Percentiles rank a stretch among this genome's conserved stretches.
Evolutionary conservation across 2,113 vertebrate species (phyloP).

Genomic region (Gambusia holbrooki): DNA sequence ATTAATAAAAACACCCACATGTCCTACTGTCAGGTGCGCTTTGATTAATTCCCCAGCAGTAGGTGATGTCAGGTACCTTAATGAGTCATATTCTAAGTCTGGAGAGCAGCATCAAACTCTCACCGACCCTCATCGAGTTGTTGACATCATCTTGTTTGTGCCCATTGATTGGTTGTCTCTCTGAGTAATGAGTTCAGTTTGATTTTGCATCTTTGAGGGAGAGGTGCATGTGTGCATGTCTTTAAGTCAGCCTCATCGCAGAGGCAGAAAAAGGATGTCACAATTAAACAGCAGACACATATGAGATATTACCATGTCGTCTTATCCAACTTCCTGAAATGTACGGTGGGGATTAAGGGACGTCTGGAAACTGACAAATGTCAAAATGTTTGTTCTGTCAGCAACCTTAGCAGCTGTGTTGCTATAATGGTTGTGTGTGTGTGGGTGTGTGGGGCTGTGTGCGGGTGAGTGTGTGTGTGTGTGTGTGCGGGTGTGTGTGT

Average conservation of each 20-base stretch:
- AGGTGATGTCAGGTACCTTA: constrained; percentile 28
- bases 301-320: constrained; percentile 5
- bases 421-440: neutral
- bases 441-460: neutral
- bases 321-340: neutral
- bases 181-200: constrained; percentile 16
- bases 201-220: constrained; percentile 17
- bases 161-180: constrained; percentile 21
- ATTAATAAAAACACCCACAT: constrained; percentile 28
- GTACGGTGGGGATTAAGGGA: neutral
- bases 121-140: constrained; percentile 18
- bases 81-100: constrained; percentile 28
- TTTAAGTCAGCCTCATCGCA: constrained; percentile 1
- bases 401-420: constrained; percentile 18
- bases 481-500: neutral
- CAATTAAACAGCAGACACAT: neutral
- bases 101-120: constrained; percentile 6
- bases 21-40: constrained; percentile 31
- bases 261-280: neutral
- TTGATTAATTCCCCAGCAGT: constrained; percentile 44
- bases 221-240: neutral
- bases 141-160: constrained; percentile 19
- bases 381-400: constrained; percentile 9
- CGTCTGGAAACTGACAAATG: neutral
- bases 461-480: neutral